These are phyloP conservation scores for Acrocephalus scirpaceus DNA, from an alignment of 2,797 vertebrate species.

Conservation along the genomic window DNA sequence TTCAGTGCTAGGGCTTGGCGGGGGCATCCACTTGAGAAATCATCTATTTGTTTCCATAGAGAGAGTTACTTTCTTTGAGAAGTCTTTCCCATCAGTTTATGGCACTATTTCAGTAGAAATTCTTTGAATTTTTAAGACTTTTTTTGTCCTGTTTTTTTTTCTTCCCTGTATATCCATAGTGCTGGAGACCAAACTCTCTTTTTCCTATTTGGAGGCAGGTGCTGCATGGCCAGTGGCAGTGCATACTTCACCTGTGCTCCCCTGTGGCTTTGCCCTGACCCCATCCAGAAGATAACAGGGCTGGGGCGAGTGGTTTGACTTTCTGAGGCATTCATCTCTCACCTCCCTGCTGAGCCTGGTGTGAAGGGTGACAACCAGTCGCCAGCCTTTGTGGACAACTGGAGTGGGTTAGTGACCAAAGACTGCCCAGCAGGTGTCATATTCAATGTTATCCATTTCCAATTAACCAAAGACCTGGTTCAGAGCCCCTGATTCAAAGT, in stretches of 20 bases:
- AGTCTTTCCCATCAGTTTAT: not conserved
- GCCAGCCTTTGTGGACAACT: slow-evolving; percentile 22
- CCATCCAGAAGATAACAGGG: not conserved
- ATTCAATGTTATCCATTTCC: not conserved
- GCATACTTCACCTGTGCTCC: slow-evolving; percentile 1
- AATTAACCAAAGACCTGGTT: not conserved
- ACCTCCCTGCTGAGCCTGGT: slow-evolving; percentile 12
- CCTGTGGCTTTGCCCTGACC: not conserved
- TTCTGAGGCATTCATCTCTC: not conserved
- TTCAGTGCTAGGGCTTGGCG: not conserved
- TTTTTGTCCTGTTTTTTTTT: fast-evolving
- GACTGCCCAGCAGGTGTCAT: not conserved
- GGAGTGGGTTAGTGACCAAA: slow-evolving; percentile 45
- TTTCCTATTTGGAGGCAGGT: not conserved
- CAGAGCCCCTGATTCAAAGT: not conserved
- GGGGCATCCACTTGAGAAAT: not conserved
- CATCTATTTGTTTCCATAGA: not conserved
- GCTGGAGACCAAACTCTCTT: not conserved
- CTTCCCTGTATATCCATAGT: not conserved
- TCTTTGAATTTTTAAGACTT: not conserved
- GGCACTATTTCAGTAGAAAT: not conserved
- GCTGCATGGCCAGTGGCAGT: not conserved
- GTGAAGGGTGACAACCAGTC: not conserved
- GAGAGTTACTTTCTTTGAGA: not conserved
- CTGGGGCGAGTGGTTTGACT: not conserved